Percentiles rank a stretch among this genome's conserved stretches.
Conservation (phyloP, 2,113 vertebrate genomes). For the Channa maculata region DNA sequence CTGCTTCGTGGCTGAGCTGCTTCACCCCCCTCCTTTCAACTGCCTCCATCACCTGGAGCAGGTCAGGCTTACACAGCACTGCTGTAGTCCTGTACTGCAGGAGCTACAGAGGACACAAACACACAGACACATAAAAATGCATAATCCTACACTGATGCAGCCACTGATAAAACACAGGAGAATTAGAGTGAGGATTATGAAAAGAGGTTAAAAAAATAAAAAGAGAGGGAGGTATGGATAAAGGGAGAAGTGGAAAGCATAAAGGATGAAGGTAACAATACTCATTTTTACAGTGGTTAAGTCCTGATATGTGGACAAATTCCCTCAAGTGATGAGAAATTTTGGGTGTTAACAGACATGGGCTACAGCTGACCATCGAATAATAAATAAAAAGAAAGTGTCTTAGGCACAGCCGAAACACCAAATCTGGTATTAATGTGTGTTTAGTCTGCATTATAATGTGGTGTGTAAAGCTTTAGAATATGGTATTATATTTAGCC, state of each 20-base stretch:
- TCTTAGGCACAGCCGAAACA: conserved; percentile 13
- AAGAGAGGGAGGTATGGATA: neutral
- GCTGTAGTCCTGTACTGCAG: conserved; percentile 81
- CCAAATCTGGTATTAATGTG: neutral
- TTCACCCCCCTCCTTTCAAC: conserved; percentile 81
- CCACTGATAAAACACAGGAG: neutral
- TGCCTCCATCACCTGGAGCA: conserved; percentile 83
- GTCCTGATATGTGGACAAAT: neutral
- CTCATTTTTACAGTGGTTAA: too few relatives aligned
- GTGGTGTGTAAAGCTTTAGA: neutral
- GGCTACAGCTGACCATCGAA: conserved; percentile 15
- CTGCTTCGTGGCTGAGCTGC: conserved; percentile 80
- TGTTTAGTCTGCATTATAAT: neutral
- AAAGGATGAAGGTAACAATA: neutral
- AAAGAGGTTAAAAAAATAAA: too few relatives aligned
- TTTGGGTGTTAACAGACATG: neutral
- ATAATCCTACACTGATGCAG: neutral
- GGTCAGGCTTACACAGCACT: conserved; percentile 82
- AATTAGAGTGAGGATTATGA: neutral
- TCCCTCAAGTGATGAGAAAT: neutral
- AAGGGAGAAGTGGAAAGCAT: neutral
- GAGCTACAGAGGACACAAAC: conserved; percentile 81
- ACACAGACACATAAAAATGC: neutral
- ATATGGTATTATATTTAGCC: neutral
- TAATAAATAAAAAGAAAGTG: conserved; percentile 10